These are phyloP conservation scores for Cancer borealis DNA, from an alignment of 2,888 invertebrate species.

Conservation along the genomic window DNA sequence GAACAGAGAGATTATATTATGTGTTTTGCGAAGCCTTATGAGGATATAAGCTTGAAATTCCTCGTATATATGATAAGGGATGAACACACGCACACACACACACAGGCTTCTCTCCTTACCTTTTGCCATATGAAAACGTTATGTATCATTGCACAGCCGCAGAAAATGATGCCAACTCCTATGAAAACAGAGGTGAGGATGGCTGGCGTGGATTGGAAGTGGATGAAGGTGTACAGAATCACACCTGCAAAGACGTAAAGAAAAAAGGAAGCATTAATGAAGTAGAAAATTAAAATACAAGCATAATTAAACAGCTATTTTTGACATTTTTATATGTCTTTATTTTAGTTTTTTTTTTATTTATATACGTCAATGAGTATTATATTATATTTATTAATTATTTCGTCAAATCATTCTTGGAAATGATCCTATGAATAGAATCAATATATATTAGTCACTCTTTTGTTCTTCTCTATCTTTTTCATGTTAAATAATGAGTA, in stretches of 20 bases:
- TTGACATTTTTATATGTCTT: no score
- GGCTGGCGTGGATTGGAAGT: slow-evolving; percentile 94
- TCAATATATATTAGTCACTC: no score
- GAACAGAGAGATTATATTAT: background rate
- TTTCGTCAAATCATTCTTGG: no score
- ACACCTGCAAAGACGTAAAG: slow-evolving; percentile 84
- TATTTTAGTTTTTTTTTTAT: no score
- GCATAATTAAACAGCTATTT: no score
- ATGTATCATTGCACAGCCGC: slow-evolving; percentile 95
- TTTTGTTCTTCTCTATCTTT: no score
- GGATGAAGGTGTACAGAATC: slow-evolving; percentile 94
- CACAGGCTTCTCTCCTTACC: slow-evolving; percentile 79
- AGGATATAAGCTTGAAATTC: background rate
- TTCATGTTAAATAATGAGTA: no score
- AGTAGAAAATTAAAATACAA: background rate
- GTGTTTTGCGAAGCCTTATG: background rate
- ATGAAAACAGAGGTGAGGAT: slow-evolving; percentile 94
- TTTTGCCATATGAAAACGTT: slow-evolving; percentile 97
- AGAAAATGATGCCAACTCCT: slow-evolving; percentile 94
- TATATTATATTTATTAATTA: no score
- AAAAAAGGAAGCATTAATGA: background rate
- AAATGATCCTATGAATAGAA: no score
- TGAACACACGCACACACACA: no score
- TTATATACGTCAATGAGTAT: no score
- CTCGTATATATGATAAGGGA: background rate